Conservation (phyloP, 2,888 invertebrate species). For the Noctua janthina region DNA sequence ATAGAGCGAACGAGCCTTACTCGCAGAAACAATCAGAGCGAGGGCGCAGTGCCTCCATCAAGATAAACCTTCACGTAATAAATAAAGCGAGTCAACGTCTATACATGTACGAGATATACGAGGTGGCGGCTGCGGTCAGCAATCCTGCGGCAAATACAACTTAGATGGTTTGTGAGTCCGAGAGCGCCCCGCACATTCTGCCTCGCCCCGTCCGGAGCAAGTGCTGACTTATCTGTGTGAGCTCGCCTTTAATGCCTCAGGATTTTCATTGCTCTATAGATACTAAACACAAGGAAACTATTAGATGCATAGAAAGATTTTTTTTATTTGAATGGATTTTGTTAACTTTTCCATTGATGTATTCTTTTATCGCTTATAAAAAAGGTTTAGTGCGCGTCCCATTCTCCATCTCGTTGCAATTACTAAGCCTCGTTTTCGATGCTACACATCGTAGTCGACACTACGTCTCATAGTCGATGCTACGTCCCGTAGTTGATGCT, state of each 20-base stretch:
- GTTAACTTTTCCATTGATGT: background rate
- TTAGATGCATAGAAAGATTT: constrained; percentile 8
- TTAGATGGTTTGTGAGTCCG: constrained; percentile 39
- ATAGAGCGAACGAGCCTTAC: constrained; percentile 10
- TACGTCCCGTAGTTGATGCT: background rate
- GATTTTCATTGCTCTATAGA: constrained; percentile 54
- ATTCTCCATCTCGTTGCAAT: background rate
- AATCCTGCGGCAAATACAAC: constrained; percentile 31
- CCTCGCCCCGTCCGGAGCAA: background rate
- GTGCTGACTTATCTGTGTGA: constrained; percentile 36
- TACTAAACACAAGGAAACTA: constrained; percentile 28
- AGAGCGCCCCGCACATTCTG: constrained; percentile 8
- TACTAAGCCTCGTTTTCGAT: background rate
- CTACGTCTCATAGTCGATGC: background rate
- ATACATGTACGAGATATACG: constrained; percentile 22
- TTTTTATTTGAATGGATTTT: background rate
- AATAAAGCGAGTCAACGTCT: constrained; percentile 53
- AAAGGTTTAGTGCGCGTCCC: background rate
- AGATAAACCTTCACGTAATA: constrained; percentile 63
- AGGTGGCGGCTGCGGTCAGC: constrained; percentile 55
- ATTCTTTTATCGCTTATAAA: background rate
- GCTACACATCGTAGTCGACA: background rate
- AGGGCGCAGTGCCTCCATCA: constrained; percentile 27
- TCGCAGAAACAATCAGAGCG: constrained; percentile 46
- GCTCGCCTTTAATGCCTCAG: constrained; percentile 33